Percentiles rank a stretch among this genome's conserved stretches.
These are phyloP conservation scores for Colostygia pectinataria DNA, from an alignment of 2,888 invertebrate genomes.

Conservation along the genomic window DNA sequence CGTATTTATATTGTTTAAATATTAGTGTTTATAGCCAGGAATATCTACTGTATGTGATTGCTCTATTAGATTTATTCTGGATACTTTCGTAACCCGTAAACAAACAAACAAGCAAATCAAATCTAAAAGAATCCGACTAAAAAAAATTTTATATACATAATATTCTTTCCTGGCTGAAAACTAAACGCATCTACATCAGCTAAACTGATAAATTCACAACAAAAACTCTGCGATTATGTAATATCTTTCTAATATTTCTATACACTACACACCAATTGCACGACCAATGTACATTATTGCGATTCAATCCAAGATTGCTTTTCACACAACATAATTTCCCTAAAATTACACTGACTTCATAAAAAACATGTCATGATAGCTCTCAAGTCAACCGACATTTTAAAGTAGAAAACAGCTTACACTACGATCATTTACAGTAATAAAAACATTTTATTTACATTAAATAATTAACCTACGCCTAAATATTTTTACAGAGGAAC, in stretches of 20 bases:
- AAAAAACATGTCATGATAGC: constrained; percentile 18
- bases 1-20: constrained; percentile 2
- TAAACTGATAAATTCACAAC: constrained; percentile 10
- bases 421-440: constrained; percentile 70
- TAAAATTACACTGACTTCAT: constrained; percentile 27
- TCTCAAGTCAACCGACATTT: constrained; percentile 41
- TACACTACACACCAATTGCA: constrained; percentile 68
- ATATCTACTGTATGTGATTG: too few species aligned
- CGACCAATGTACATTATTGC: constrained; percentile 62
- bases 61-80: too few species aligned
- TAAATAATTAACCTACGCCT: constrained; percentile 70
- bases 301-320: constrained; percentile 42
- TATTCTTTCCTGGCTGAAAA: constrained; percentile 13
- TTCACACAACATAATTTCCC: constrained; percentile 41
- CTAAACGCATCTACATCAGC: constrained; percentile 7
- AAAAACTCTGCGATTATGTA: constrained; percentile 22
- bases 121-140: too few species aligned
- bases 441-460: constrained; percentile 81
- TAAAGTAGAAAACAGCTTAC: constrained; percentile 65
- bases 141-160: neutral
- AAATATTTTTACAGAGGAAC: constrained; percentile 79
- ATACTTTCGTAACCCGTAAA: too few species aligned
- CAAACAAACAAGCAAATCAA: too few species aligned
- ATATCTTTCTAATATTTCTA: constrained; percentile 44
- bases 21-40: constrained; percentile 8